phyloP scores from a whole-genome alignment of 2,888 invertebrate species.

The Ochropleura leucogaster region DNA sequence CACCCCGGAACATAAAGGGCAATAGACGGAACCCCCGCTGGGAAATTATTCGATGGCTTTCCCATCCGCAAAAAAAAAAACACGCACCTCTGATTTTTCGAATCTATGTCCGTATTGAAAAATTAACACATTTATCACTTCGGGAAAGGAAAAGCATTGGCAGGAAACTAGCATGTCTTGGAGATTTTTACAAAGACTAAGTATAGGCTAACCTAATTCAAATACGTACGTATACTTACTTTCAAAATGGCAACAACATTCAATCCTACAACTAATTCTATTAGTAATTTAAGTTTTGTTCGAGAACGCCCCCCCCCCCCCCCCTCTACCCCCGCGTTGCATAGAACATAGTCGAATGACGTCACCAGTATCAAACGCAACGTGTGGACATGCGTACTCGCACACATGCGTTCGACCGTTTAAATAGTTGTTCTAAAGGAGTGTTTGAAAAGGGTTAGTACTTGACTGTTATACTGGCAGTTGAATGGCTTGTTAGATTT shows the following conservation, averaged over 20 bases:
- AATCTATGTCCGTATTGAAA: too few relatives aligned
- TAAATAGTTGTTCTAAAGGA: slow-evolving; percentile 55
- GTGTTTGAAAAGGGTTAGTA: slow-evolving; percentile 51
- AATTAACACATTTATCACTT: too few relatives aligned
- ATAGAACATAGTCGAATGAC: slow-evolving; percentile 63
- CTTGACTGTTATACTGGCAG: slow-evolving; percentile 38
- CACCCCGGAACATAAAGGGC: too few relatives aligned
- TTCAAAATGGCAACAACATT: slow-evolving; percentile 17
- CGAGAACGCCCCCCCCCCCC: neutral
- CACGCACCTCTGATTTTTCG: too few relatives aligned
- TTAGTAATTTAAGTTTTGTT: slow-evolving; percentile 40
- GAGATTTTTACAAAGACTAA: too few relatives aligned
- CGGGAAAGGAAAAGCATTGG: neutral
- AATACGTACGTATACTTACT: neutral
- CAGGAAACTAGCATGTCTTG: neutral
- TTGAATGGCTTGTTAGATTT: neutral
- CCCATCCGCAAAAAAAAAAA: too few relatives aligned
- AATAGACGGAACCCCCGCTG: too few relatives aligned
- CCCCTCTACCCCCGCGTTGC: slow-evolving; percentile 16
- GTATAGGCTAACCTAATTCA: too few relatives aligned
- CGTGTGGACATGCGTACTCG: slow-evolving; percentile 61
- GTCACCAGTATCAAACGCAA: slow-evolving; percentile 64
- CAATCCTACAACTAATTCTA: slow-evolving; percentile 3
- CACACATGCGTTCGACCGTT: slow-evolving; percentile 58
- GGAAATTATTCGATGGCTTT: too few relatives aligned